Evolutionary conservation across 2,113 vertebrate genomes (phyloP), one percentile per base, ranked within the genome.

Genomic region (Ammodramus savannarum): DNA sequence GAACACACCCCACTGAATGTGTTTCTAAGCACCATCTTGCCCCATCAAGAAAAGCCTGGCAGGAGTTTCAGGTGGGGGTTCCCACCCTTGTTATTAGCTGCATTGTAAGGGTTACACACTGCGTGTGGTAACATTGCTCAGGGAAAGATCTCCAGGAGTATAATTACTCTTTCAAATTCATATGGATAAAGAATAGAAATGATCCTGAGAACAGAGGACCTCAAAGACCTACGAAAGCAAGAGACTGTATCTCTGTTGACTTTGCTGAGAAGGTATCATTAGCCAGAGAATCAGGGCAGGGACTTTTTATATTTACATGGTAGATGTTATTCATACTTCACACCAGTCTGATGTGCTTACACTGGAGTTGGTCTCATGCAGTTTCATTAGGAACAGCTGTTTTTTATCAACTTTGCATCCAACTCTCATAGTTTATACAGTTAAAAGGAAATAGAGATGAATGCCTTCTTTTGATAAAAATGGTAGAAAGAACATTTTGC

Each of bases 51-150:
- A 49, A 87, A 82, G 82, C 91, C 52, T 51, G 32, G 71, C 77
- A 77, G 79, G 82, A 93, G 72, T 88, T 90, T 49, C 58, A 73
- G 76, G 91, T 62, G 76, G 87, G 76, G 92, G 61, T 71, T 80
- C 63, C 59, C 38, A 78, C 55, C 44, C 61, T 82, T 74, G 63
- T 74, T 84, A 74, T 69, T 85, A 59, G 68, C 46, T 96, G 51
- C 52, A 77, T 51, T 84, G 25, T 81, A 69, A 83, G 44, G 67
- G 55, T 83, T 92, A 62, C 62, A 57, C 49, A 19, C 6, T 9
- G 32, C 61, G 20, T 59, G 31, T 51, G 66, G 65, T 85, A 87
- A 78, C 34, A 9, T 38, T 74, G 51, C 71, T 91, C 78, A 39
- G 43, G 78, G 43, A 71, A 43, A 36, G 39, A 72, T 48, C 62